Evolutionary conservation across 92 coral and sea anemone genomes (phyloP).

Genomic region (Zoanthus gigantus): DNA sequence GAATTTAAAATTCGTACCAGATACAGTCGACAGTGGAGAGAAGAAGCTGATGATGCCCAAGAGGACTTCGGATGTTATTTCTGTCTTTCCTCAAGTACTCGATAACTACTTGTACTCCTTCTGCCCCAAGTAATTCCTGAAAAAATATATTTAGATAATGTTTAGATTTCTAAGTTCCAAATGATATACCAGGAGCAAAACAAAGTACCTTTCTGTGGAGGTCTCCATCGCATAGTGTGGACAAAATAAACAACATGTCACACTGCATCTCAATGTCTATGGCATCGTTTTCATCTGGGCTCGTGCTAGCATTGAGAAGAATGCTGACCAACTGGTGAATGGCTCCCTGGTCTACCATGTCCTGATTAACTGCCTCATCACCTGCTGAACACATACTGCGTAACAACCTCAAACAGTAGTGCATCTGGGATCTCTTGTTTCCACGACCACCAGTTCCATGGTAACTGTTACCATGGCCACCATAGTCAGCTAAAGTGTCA

Average conservation of each 20-base stretch:
- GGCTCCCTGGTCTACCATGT: constrained; percentile 96
- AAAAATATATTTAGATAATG: constrained; percentile 1
- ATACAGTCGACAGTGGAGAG: constrained; percentile 93
- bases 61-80: constrained; percentile 87
- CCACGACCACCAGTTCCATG: constrained; percentile 99
- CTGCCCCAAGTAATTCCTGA: constrained; percentile 91
- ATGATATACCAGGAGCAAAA: not conserved
- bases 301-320: constrained; percentile 91
- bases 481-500: constrained; percentile 84
- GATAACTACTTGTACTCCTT: constrained; percentile 89
- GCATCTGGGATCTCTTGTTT: constrained; percentile 99
- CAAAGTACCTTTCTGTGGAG: constrained; percentile 84
- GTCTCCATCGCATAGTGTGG: constrained; percentile 93
- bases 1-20: constrained; percentile 65
- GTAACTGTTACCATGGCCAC: constrained; percentile 99
- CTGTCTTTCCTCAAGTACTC: constrained; percentile 94
- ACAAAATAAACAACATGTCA: constrained; percentile 93
- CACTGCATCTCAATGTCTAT: constrained; percentile 98
- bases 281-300: constrained; percentile 92
- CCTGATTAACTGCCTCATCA: constrained; percentile 92
- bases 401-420: constrained; percentile 84
- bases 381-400: constrained; percentile 95
- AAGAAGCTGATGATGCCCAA: constrained; percentile 93
- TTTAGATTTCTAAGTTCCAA: not conserved
- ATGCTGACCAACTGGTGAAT: constrained; percentile 92